Conservation (phyloP, 2,797 vertebrate genomes). For the Nyctibius grandis region DNA sequence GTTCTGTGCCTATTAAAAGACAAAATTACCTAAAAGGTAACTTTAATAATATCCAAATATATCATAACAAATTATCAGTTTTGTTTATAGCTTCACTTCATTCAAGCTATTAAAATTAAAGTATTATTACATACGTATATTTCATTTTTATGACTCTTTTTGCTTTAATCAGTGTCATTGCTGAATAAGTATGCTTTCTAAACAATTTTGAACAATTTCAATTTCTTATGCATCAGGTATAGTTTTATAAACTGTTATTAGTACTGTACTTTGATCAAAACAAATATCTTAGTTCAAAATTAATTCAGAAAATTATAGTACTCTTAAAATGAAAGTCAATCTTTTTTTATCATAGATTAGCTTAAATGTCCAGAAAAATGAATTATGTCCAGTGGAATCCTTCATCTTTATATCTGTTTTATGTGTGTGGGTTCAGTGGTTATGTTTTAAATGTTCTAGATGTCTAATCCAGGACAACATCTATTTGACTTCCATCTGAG, state of each 20-base stretch:
- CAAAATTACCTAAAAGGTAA: too few species aligned
- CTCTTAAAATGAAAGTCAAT: not conserved
- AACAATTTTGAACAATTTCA: not conserved
- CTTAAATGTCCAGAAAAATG: not conserved
- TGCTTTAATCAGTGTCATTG: not conserved
- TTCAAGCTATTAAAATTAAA: not conserved
- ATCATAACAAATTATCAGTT: not conserved
- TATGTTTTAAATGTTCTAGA: not conserved
- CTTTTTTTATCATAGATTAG: not conserved
- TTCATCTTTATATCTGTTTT: not conserved
- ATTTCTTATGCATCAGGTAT: not conserved
- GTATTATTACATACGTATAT: not conserved
- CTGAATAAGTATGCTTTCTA: not conserved
- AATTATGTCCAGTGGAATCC: not conserved
- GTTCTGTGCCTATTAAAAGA: too few species aligned
- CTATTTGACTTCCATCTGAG: not conserved
- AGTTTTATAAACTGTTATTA: not conserved
- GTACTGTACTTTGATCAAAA: not conserved
- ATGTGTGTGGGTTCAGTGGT: not conserved
- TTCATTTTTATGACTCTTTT: not conserved
- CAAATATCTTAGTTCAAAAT: not conserved
- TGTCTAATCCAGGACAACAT: not conserved
- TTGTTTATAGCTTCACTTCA: not conserved
- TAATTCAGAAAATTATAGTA: not conserved
- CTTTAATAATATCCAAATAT: not conserved